Base-by-base conservation (phyloP, 2,797 vertebrate species). In the Nyctalus aviator region DNA sequence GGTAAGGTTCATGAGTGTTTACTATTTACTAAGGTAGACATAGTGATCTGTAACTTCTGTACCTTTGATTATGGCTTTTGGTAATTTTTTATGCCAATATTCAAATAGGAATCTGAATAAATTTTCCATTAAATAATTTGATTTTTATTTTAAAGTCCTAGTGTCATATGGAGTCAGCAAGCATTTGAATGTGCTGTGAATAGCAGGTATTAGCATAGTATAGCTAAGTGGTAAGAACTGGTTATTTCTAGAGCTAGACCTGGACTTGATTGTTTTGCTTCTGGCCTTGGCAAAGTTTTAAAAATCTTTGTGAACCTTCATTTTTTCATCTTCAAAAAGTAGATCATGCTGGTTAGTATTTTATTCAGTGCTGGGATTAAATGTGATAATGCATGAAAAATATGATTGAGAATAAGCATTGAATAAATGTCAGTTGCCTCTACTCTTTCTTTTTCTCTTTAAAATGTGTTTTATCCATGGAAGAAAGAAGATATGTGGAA, bases 51-150 rank as follows among this genome's bases (percentile, higher is more conserved):
- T 66, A 14, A 66, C 48, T 50, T 78, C 30, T 72, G 5, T 66
- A 30, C 27, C 89, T 87, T 92, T 41, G 25, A 55, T 62, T 91
- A 2, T 32, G 9, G 68, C 57, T 9, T 72, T 1, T 84, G 64
- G n/a, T 81, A 95, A 8, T 77, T 66, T 79, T 62, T 94, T 32
- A 55, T 78, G 20, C 30, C 23, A 37, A 2, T 72, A 90, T 83
- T 41, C 55, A 93, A 53, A 73, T 50, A 8, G 7, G 7, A 17
- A 44, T 92, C 41, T 62, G 35, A 81, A n/a, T 90, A 91, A 57
- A 82, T 48, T 89, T 91, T 88, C 84, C 23, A 76, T 79, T 78
- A 46, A 90, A 48, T 30, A 87, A 53, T 76, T 90, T 86, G 10
- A 14, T 84, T 57, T 68, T 83, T 59, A 78, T 27, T 18, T 77